A percentile compares a stretch with the other conserved stretches of the same genome.
phyloP scores from a whole-genome alignment of 2,797 vertebrate species.

The Sandelia bainsii region DNA sequence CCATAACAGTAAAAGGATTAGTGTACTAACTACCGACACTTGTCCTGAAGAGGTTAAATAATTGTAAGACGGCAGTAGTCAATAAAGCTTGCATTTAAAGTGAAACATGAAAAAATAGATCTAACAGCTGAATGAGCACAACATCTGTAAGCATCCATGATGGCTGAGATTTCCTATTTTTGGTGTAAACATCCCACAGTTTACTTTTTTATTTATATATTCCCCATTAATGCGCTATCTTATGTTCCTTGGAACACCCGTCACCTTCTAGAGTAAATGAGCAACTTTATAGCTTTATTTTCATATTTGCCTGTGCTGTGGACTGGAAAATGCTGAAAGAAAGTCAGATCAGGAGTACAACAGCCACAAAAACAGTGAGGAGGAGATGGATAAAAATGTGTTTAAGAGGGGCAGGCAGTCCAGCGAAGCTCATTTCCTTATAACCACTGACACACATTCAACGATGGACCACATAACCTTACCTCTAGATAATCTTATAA shows the following conservation, averaged over 20 bases:
- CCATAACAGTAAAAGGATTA: too few relatives aligned
- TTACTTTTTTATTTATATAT: slow-evolving; percentile 54
- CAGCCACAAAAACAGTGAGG: background rate
- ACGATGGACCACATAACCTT: slow-evolving; percentile 16
- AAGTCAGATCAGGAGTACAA: slow-evolving; percentile 2
- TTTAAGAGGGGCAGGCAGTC: slow-evolving; percentile 28
- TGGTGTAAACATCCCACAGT: slow-evolving; percentile 1
- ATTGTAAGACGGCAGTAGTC: too few relatives aligned
- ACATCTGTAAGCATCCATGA: slow-evolving; percentile 24
- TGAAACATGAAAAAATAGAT: background rate
- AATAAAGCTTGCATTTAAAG: too few relatives aligned
- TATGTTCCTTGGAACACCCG: too few relatives aligned
- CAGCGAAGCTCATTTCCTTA: slow-evolving; percentile 28
- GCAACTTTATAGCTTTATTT: slow-evolving; percentile 9
- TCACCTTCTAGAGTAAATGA: slow-evolving; percentile 5
- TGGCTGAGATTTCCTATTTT: slow-evolving; percentile 13
- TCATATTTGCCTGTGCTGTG: background rate
- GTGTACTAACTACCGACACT: too few relatives aligned
- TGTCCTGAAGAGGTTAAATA: too few relatives aligned
- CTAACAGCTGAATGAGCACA: slow-evolving; percentile 3
- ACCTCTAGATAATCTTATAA: slow-evolving; percentile 25
- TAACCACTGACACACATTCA: slow-evolving; percentile 17
- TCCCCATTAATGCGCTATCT: too few relatives aligned
- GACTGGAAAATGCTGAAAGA: slow-evolving; percentile 15
- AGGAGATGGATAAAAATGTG: slow-evolving; percentile 20